Conservation (phyloP, 2,797 vertebrate genomes). For the Fratercula arctica region DNA sequence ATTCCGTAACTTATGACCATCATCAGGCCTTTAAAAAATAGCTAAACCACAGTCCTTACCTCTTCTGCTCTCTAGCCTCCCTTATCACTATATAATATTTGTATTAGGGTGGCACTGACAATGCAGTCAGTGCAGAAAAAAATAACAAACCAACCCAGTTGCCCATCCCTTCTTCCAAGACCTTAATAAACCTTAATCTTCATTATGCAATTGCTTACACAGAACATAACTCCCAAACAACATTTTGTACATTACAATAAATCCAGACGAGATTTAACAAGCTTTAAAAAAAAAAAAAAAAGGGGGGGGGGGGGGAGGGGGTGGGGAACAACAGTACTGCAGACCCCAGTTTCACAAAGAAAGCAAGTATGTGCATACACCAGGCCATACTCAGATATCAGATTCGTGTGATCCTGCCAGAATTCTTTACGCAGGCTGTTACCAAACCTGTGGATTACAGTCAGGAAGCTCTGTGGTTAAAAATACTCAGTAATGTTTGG, state of each 20-base stretch:
- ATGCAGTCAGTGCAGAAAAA: background rate
- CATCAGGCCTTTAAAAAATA: background rate
- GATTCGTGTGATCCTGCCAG: background rate
- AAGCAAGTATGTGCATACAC: background rate
- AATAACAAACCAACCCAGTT: background rate
- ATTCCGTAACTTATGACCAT: background rate
- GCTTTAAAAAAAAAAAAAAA: background rate
- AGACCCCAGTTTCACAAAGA: background rate
- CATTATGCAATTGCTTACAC: background rate
- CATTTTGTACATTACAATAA: background rate
- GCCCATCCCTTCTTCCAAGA: background rate
- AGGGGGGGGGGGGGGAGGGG: fast-evolving
- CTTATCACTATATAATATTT: background rate
- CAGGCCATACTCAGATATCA: background rate
- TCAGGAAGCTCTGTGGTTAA: background rate
- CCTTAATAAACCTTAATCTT: background rate
- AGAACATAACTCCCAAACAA: background rate
- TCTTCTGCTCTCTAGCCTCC: background rate
- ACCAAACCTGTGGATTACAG: background rate
- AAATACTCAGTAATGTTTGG: background rate
- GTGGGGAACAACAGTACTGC: background rate
- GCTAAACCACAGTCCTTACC: background rate
- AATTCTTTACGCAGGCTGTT: background rate
- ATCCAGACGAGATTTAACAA: background rate
- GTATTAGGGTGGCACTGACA: background rate